Conservation (phyloP, 1,140 invertebrate genomes). For the Drosophila novamexicana region DNA sequence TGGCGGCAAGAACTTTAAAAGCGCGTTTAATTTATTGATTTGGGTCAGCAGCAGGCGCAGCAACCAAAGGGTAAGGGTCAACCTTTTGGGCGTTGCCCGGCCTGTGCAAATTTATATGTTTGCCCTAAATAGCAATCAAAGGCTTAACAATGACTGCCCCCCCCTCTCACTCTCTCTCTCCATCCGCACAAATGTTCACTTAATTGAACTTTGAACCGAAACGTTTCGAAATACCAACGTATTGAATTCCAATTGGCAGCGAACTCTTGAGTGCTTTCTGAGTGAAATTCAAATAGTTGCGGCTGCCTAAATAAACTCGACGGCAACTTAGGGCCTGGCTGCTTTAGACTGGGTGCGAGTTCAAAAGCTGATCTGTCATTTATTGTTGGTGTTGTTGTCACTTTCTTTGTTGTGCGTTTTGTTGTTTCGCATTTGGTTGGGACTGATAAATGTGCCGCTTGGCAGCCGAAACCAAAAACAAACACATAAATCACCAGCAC, state of each 20-base stretch:
- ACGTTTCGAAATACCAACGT: slow-evolving; percentile 40
- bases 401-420: not conserved
- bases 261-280: slow-evolving; percentile 30
- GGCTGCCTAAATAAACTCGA: slow-evolving; percentile 57
- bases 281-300: slow-evolving; percentile 59
- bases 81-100: slow-evolving; percentile 14
- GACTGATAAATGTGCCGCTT: slow-evolving; percentile 73
- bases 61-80: slow-evolving; percentile 3
- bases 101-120: slow-evolving; percentile 69
- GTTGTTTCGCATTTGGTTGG: slow-evolving; percentile 44
- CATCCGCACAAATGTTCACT: slow-evolving; percentile 49
- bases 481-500: slow-evolving; percentile 78
- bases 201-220: slow-evolving; percentile 78
- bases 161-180: not conserved
- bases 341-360: not conserved
- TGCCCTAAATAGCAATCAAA: slow-evolving; percentile 71
- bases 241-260: slow-evolving; percentile 32
- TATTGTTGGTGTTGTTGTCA: slow-evolving; percentile 29
- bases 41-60: slow-evolving; percentile 37
- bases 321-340: slow-evolving; percentile 47
- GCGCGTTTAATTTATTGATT: slow-evolving; percentile 74
- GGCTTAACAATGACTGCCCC: slow-evolving; percentile 61
- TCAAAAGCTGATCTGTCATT: slow-evolving; percentile 52
- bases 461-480: slow-evolving; percentile 66
- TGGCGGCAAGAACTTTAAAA: slow-evolving; percentile 58